These are phyloP conservation scores for Argyresthia goedartella DNA, from an alignment of 2,888 invertebrate genomes.

Conservation along the genomic window DNA sequence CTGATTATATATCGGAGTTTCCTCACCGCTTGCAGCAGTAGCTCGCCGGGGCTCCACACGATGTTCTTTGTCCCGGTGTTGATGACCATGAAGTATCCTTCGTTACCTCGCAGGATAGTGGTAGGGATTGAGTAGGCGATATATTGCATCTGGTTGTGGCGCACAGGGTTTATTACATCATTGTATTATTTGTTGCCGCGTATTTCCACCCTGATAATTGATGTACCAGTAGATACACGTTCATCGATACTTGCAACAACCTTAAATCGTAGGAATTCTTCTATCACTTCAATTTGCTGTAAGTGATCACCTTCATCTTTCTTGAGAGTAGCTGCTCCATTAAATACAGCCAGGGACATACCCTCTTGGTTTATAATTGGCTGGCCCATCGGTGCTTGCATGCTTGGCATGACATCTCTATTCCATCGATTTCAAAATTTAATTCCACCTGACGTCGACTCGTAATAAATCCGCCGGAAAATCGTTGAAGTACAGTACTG, in stretches of 20 bases:
- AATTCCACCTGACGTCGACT: slow-evolving; percentile 7
- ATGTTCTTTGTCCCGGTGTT: background rate
- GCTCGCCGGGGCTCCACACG: background rate
- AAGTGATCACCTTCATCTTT: too few relatives aligned
- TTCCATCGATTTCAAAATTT: slow-evolving; percentile 1
- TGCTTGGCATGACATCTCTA: background rate
- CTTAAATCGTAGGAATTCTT: background rate
- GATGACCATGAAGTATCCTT: slow-evolving; percentile 1
- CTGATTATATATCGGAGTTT: background rate
- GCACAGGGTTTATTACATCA: background rate
- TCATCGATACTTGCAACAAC: background rate
- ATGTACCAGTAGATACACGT: background rate
- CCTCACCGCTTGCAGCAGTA: background rate
- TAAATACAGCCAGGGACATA: background rate
- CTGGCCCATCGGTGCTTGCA: background rate
- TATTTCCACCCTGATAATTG: background rate
- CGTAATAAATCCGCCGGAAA: slow-evolving; percentile 1
- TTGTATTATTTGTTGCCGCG: background rate
- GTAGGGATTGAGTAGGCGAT: too few relatives aligned
- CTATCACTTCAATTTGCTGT: too few relatives aligned
- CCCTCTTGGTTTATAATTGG: slow-evolving; percentile 1
- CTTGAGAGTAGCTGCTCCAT: background rate
- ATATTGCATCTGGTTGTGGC: slow-evolving; percentile 1
- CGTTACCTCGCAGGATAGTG: background rate
- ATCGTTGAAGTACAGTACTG: background rate